These are phyloP conservation scores for Galeopterus variegatus DNA, from an alignment of 2,113 vertebrate species.

Conservation along the genomic window DNA sequence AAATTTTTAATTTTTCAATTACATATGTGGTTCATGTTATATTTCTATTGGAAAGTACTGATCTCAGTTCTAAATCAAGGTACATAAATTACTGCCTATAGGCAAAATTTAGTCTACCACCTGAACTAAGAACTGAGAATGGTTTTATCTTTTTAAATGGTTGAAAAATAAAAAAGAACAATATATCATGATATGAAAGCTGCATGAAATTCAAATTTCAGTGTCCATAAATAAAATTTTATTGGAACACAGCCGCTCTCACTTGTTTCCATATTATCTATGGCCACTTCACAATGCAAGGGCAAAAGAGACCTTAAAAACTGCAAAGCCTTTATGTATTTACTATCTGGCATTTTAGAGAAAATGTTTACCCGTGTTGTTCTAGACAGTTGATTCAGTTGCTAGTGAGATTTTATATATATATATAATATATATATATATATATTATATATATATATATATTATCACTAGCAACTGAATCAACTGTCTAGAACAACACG, in stretches of 20 bases:
- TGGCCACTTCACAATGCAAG: not conserved
- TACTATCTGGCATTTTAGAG: not conserved
- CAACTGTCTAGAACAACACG: not conserved
- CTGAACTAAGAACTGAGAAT: slow-evolving; percentile 5
- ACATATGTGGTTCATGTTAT: not conserved
- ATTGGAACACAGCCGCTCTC: not conserved
- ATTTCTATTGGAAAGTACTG: slow-evolving; percentile 8
- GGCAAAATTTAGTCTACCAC: slow-evolving; percentile 33
- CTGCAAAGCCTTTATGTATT: not conserved
- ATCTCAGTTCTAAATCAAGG: slow-evolving; percentile 29
- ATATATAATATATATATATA: too few relatives aligned
- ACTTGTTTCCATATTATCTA: not conserved
- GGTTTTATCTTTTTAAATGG: slow-evolving; percentile 32
- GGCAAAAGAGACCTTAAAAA: not conserved
- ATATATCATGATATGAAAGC: slow-evolving; percentile 7
- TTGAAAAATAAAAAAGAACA: slow-evolving; percentile 27
- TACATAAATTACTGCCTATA: not conserved
- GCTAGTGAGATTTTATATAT: not conserved
- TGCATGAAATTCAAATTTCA: slow-evolving; percentile 1
- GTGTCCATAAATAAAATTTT: not conserved
- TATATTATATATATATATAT: too few relatives aligned
- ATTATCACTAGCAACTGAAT: not conserved
- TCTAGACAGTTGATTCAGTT: not conserved
- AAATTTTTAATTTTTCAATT: slow-evolving; percentile 61
- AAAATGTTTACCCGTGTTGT: not conserved